A percentile compares a stretch with the other conserved stretches of the same genome.
Evolutionary conservation across 37 sponge, comb jelly and placozoan genomes (phyloP).

Genomic region (Lycopodina hypogea): DNA sequence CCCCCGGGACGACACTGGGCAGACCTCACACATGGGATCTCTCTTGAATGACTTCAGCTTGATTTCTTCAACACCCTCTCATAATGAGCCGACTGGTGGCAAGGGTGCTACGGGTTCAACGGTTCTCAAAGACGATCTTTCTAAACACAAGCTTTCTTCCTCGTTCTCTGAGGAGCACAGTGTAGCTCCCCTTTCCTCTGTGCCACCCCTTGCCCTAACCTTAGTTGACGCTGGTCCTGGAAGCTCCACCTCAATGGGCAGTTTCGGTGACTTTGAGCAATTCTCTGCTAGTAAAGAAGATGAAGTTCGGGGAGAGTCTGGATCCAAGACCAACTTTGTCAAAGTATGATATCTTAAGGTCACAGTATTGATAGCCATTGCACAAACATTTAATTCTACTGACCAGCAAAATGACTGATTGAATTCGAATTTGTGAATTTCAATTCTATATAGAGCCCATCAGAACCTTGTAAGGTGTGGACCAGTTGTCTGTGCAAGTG

Average conservation of each 20-base stretch:
- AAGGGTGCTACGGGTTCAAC: conserved; percentile 12
- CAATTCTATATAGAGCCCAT: background rate
- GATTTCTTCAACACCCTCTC: too few relatives aligned
- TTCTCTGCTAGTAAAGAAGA: background rate
- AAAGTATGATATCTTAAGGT: background rate
- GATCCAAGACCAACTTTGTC: background rate
- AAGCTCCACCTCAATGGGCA: conserved; percentile 2
- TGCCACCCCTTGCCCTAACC: background rate
- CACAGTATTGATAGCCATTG: background rate
- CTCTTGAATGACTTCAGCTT: too few relatives aligned
- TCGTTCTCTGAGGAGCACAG: background rate
- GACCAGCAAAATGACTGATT: background rate
- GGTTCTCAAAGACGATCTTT: conserved; percentile 9
- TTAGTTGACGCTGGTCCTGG: background rate
- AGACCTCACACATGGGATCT: too few relatives aligned
- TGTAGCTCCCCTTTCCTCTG: background rate
- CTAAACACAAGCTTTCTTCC: background rate
- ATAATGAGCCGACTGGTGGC: too few relatives aligned
- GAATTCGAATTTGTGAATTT: too few relatives aligned
- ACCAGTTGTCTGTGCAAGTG: conserved; percentile 26
- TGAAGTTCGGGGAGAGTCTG: background rate
- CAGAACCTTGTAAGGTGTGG: conserved; percentile 26
- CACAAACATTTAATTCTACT: background rate
- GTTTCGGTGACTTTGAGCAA: conserved; percentile 22
- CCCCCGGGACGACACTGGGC: too few relatives aligned